Base-by-base conservation (phyloP, 2,888 invertebrate genomes). In the Meiosimyza decipiens region DNA sequence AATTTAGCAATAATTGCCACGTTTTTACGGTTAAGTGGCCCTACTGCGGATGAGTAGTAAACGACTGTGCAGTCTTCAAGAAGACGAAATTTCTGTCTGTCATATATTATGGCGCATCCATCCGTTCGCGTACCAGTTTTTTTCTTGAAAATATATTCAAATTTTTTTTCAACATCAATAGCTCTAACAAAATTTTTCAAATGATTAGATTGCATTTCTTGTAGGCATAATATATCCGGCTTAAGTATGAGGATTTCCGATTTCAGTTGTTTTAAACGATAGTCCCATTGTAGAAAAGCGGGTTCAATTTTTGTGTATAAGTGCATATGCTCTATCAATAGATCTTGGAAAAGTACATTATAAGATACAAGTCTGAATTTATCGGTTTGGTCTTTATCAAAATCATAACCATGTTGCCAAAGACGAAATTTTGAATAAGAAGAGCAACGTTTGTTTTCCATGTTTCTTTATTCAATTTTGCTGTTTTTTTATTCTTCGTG, bases 61-160 rank as follows among this genome's bases (percentile, higher is more conserved):
- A 97, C 95, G 60, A 98, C 93, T 64, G 89, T 89, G 0, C 90
- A 86, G 70, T 91, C 88, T 59, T 92, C 91, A 6, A 92, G 81
- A 71, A 96, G 84, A 59, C 89, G 87, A 79, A 98, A 94, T 71
- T 91, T 88, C 22, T 90, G 87, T 11, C 87, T 84, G 79, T 92
- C 93, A 85, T 91, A 98, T 82, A 95, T 94, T 57, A 97, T 93
- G 0, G 97, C 96, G 86, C 98, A 95, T 0, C 99, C 99, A 87
- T 99, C 99, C 12, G 88, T 88, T 79, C 94, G 91, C 51, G 88
- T 87, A 1, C 94, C 93, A 1, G 97, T 96, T 81, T 95, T 91
- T 85, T 94, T 93, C 86, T 97, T 96, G 84, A 91, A 98, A 5
- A 95, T 83, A 64, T 94, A 92, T 49, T 88, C 86, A 82, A 94